A percentile compares a stretch with the other conserved stretches of the same genome.
Conservation (phyloP, 2,797 vertebrate genomes). For the Urosaurus nigricauda region DNA sequence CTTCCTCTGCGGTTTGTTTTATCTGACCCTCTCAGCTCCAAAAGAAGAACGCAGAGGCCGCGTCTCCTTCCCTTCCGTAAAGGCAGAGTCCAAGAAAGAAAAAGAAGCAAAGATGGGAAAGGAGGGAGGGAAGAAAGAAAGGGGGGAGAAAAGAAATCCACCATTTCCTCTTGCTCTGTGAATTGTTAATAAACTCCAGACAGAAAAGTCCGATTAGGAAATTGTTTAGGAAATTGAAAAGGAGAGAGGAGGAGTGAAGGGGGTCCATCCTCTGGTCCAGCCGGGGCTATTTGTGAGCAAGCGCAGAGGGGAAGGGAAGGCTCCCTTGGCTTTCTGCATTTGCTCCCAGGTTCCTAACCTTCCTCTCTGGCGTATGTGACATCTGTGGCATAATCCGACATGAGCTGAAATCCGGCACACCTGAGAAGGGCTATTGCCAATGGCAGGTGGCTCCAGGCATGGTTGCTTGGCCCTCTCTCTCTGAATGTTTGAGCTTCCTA, state of each 20-base stretch:
- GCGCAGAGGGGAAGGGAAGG: background rate
- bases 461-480: too few species aligned
- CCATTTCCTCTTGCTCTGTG: slow-evolving; percentile 74
- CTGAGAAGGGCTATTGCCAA: too few species aligned
- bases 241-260: slow-evolving; percentile 48
- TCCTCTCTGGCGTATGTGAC: background rate
- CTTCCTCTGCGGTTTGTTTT: slow-evolving; percentile 54
- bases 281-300: background rate
- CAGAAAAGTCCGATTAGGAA: slow-evolving; percentile 73
- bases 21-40: slow-evolving; percentile 25
- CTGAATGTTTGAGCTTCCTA: too few species aligned
- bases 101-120: too few species aligned
- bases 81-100: slow-evolving; percentile 25
- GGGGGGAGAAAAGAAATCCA: slow-evolving; percentile 24
- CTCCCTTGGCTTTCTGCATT: background rate
- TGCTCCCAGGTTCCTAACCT: fast-evolving
- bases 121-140: background rate
- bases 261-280: background rate
- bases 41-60: slow-evolving; percentile 37
- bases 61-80: slow-evolving; percentile 56
- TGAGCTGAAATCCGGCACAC: too few species aligned
- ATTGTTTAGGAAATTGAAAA: slow-evolving; percentile 74
- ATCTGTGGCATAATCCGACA: too few species aligned
- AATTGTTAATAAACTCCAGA: slow-evolving; percentile 77
- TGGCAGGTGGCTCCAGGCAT: too few species aligned